phyloP scores from a whole-genome alignment of 2,888 invertebrate species.

The Ischnus inquisitorius region DNA sequence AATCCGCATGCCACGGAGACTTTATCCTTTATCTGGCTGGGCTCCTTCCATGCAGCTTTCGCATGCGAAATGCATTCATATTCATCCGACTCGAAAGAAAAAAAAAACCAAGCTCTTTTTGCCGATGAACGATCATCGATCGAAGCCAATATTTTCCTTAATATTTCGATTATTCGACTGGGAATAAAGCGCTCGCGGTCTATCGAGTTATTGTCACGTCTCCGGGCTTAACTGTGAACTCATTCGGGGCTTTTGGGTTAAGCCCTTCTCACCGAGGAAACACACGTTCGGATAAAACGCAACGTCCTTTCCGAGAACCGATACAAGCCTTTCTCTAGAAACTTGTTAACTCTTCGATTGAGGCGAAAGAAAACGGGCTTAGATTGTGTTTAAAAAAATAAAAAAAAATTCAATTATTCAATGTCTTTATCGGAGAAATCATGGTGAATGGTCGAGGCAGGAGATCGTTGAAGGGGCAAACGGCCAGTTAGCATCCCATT shows the following conservation, averaged over 20 bases:
- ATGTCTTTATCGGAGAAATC: not conserved
- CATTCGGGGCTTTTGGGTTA: too few relatives aligned
- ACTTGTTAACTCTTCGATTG: too few relatives aligned
- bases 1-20: conserved; percentile 1
- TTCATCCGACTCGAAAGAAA: not conserved
- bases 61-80: not conserved
- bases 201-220: too few relatives aligned
- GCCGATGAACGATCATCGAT: not conserved
- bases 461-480: not conserved
- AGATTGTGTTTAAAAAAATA: not conserved
- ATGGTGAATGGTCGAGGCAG: not conserved
- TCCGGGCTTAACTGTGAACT: too few relatives aligned
- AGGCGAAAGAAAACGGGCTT: too few relatives aligned
- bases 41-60: not conserved
- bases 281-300: too few relatives aligned
- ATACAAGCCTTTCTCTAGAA: too few relatives aligned
- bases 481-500: not conserved
- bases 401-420: not conserved
- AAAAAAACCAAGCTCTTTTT: not conserved
- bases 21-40: not conserved
- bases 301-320: too few relatives aligned
- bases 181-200: too few relatives aligned
- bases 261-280: too few relatives aligned
- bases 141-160: not conserved
- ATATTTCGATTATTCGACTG: not conserved